phyloP scores from a whole-genome alignment of 1,140 invertebrate genomes.

The Hypsibius dujardini region DNA sequence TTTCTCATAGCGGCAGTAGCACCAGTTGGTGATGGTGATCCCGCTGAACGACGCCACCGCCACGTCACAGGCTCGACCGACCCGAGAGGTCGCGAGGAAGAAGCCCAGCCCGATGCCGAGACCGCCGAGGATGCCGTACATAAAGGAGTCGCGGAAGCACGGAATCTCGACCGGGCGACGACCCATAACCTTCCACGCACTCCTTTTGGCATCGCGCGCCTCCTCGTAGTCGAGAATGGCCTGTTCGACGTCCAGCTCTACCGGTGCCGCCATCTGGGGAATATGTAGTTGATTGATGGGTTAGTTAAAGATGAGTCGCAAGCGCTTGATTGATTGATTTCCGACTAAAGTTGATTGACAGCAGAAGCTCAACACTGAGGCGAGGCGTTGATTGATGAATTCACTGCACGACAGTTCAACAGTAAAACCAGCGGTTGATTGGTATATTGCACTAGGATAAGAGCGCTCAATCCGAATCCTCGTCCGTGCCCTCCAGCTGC shows the following conservation, averaged over 20 bases:
- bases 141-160: conserved; percentile 1
- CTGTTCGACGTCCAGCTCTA: neutral
- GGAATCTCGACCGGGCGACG: neutral
- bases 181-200: neutral
- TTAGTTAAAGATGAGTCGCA: too few species aligned
- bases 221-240: conserved; percentile 11
- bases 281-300: too few species aligned
- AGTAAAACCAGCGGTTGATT: too few species aligned
- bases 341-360: too few species aligned
- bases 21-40: neutral
- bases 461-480: neutral
- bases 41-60: neutral
- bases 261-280: neutral
- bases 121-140: conserved; percentile 5
- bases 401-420: too few species aligned
- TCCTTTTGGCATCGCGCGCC: neutral
- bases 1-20: conserved; percentile 8
- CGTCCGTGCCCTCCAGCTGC: conserved; percentile 15
- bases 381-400: too few species aligned
- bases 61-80: neutral
- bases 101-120: neutral
- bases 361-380: too few species aligned
- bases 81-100: neutral
- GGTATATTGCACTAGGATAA: neutral
- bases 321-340: too few species aligned